Conservation (phyloP, 1,140 invertebrate genomes). For the Drosophila albomicans region DNA sequence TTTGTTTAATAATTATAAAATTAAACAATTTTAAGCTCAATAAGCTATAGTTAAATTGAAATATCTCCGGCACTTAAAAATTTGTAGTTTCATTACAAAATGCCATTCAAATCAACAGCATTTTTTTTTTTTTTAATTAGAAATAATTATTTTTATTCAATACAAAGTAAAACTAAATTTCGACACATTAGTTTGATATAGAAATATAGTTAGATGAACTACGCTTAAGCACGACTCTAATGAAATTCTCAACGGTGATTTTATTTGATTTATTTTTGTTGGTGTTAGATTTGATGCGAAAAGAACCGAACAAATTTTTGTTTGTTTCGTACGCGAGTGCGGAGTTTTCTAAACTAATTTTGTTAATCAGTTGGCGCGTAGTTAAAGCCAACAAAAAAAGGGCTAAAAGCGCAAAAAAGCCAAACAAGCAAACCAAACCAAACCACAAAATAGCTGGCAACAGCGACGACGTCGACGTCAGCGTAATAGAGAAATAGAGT, state of each 20-base stretch:
- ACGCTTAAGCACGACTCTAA: conserved; percentile 18
- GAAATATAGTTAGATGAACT: neutral
- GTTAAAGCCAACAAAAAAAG: conserved; percentile 72
- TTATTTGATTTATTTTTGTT: conserved; percentile 30
- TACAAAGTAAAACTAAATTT: neutral
- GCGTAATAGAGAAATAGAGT: conserved; percentile 75
- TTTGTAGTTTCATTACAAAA: no score
- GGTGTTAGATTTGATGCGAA: conserved; percentile 42
- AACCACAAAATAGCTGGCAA: conserved; percentile 50
- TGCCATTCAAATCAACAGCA: no score
- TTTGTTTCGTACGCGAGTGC: conserved; percentile 80
- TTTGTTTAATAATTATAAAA: no score
- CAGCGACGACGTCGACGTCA: conserved; percentile 63
- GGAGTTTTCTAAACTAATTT: conserved; percentile 83
- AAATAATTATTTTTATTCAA: neutral
- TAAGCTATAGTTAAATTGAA: no score
- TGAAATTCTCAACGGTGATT: conserved; percentile 12
- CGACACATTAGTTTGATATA: neutral
- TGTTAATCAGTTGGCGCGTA: conserved; percentile 78
- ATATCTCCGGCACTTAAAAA: no score
- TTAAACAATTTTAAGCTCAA: no score
- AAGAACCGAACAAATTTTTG: conserved; percentile 77
- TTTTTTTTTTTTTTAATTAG: no score
- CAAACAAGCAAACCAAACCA: conserved; percentile 34
- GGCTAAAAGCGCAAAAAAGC: conserved; percentile 40